Base-by-base conservation (phyloP, 2,888 invertebrate genomes). In the Eupithecia dodoneata region DNA sequence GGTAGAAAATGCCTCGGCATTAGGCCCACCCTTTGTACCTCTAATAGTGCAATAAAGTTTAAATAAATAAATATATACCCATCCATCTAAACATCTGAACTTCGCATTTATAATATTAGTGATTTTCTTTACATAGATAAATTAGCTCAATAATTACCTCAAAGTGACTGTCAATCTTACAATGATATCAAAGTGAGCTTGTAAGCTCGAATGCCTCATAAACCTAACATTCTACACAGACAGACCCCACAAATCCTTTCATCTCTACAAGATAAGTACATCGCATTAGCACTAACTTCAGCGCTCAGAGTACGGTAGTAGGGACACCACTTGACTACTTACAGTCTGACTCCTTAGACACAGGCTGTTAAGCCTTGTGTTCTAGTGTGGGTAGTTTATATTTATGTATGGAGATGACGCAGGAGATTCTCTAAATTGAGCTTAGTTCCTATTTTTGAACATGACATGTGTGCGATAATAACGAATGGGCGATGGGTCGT, bases 331-430 rank as follows among this genome's bases (percentile, higher is more conserved):
- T 30, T 30, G 30, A 30, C 30, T 76, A 76, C 75, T 78, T 63
- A 71, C 59, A 74, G 74, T 72, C 69, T 72, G 73, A 69, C 74
- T 76, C 59, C 71, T 75, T 75, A 75, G 71, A 15, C 72, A 72
- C 52, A 49, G 75, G 45, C 76, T 15, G 49, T 78, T 71, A 74
- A 63, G 72, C n/a, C 47, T 69, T 75, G 70, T 71, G 71, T 65
- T 67, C 69, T 44, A 49, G 3, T 45, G 70, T 12, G n/a, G 30
- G 4, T 15, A 42, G 15, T 67, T 45, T 30, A 69, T 44, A 69
- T 63, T 10, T 10, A 18, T 59, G 59, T 59, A 63, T 18, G 59
- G 10, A 30, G 3, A 30, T 63, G 4, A 30, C 3, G 55, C 18
- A 59, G 9, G 9, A 55, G 7, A 6, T 55, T 10, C 7, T 59